Base-by-base conservation (phyloP, 2,888 invertebrate genomes). In the Cephonodes hylas region DNA sequence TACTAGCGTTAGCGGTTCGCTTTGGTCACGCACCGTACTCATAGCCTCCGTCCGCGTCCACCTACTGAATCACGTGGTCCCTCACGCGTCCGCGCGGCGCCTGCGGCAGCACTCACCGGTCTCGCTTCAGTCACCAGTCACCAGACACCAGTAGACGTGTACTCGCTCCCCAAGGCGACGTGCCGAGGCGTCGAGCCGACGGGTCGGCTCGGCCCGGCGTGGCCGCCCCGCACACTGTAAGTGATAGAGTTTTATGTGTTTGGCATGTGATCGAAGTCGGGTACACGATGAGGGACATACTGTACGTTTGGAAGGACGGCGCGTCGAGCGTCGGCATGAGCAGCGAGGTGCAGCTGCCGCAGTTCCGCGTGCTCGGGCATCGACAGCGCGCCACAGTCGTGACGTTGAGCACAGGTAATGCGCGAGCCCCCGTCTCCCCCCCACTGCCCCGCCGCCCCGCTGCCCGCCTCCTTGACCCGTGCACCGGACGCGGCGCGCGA, bases 281-380 rank as follows among this genome's bases (percentile, higher is more conserved):
- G 95, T 97, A 97, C 95, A 97, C 97, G 94, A 97, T 97, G 96
- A 96, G 74, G 74, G 75, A 97, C 95, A 96, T 97, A 94, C 95
- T 96, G 93, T 97, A 97, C 95, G 96, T 96, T 94, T 97, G 97
- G 97, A 95, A 95, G 93, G 95, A 96, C 93, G 96, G 96, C 92
- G 94, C 94, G 91, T 95, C 95, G 93, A 96, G 97, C 93, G 96
- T 97, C 93, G 96, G 96, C 93, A 96, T 97, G 93, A 96, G 96
- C 94, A 95, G 94, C 92, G 96, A 96, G 93, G 96, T 97, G 93
- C 96, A 97, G 94, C 95, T 97, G 91, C 97, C 97, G 88, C 97
- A 97, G 94, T 97, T 97, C 95, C 95, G 96, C 93, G 97, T 97
- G 92, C 95, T 97, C 93, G 97, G 97, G 93, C 97, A 97, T 94